Evolutionary conservation across 23 tunicate species (phyloP).

Genomic region (Clavelina lepadiformis): DNA sequence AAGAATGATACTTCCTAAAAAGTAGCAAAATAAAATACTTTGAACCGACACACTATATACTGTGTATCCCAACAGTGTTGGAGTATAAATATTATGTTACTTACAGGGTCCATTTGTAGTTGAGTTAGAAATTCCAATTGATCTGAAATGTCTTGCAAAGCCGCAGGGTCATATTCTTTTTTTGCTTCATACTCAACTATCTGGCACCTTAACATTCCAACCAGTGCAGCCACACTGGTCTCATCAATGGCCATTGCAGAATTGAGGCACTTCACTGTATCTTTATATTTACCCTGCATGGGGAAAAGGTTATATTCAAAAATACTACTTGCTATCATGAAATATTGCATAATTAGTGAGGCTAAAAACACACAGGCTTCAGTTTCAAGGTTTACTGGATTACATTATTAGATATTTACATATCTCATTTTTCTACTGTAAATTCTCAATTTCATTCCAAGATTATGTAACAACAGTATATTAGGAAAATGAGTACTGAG

Average conservation of each 20-base stretch:
- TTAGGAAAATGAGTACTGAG: neutral
- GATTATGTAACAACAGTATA: neutral
- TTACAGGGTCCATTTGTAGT: slow-evolving; percentile 30
- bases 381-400: too few species aligned
- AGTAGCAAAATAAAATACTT: neutral
- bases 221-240: slow-evolving; percentile 50
- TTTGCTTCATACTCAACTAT: slow-evolving; percentile 24
- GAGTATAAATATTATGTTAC: slow-evolving; percentile 4
- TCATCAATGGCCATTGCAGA: slow-evolving; percentile 63
- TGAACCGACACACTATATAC: too few species aligned
- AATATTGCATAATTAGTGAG: too few species aligned
- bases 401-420: too few species aligned
- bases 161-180: slow-evolving; percentile 3
- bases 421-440: too few species aligned
- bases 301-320: too few species aligned
- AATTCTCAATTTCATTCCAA: neutral
- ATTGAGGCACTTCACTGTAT: slow-evolving; percentile 52
- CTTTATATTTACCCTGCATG: slow-evolving; percentile 52
- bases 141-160: slow-evolving; percentile 44
- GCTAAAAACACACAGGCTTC: too few species aligned
- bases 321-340: too few species aligned
- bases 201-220: slow-evolving; percentile 61
- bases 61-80: too few species aligned
- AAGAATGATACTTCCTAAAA: slow-evolving; percentile 41
- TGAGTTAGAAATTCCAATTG: slow-evolving; percentile 55